Base-by-base conservation (phyloP, 2,797 vertebrate species). In the Anomalospiza imberbis region DNA sequence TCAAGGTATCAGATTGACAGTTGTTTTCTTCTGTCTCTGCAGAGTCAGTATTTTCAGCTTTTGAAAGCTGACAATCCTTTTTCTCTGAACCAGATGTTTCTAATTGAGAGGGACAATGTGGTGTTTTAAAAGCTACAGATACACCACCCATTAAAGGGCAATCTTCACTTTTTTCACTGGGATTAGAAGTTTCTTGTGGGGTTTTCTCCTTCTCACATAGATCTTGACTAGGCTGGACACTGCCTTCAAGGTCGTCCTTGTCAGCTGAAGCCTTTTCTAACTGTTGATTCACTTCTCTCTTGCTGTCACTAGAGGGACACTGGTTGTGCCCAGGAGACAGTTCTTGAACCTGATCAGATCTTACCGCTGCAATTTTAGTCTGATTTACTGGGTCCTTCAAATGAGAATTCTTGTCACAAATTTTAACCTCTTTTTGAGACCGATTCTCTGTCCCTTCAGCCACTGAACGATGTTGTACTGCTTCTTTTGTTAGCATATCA, bases 351-450 rank as follows among this genome's bases (percentile, higher is more conserved):
- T 40, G 38, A 40, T 95, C 89, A 32, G 94, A 81, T 44, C 48
- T 96, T 83, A 98, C 81, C 36, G 97, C 25, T 53, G 73, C 81
- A 84, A 94, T 95, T 80, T 97, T 92, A 88, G 96, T 95, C 82
- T 97, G 89, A 58, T 92, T 91, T 88, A 88, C 28, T 45, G 79
- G 36, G 18, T 85, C 92, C 51, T 94, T 87, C 34, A 60, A 44
- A 65, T 14, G 13, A 60, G 28, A 75, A 71, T 15, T 88, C 88
- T 95, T 90, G 53, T 54, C 67, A 85, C 36, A 48, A 61, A 44
- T 80, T 6, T 84, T 70, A 82, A 38, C 11, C 13, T 90, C 88
- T 90, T 93, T 92, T 44, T 81, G 78, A 65, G 66, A 24, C 10
- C 79, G 77, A 42, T 45, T 78, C 36, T 87, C 74, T 38, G 25